Conservation (phyloP, 64 coral and sea anemone species). For the Dendronephthya gigantea region DNA sequence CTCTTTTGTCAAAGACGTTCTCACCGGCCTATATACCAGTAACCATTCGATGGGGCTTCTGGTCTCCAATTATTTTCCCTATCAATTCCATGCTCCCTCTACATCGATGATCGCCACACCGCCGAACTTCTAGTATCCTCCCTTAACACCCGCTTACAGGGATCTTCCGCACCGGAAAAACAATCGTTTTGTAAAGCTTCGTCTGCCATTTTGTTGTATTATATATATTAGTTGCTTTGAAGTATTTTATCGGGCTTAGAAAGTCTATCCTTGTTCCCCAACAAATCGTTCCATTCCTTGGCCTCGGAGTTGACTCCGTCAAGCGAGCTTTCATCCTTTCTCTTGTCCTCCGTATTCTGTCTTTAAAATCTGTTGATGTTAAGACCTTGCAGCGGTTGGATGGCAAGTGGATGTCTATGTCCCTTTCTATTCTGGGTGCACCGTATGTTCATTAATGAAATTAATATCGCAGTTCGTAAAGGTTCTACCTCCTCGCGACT, state of each 20-base stretch:
- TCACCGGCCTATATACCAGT: too few species aligned
- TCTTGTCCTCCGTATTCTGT: too few species aligned
- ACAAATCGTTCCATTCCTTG: neutral
- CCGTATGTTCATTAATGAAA: neutral
- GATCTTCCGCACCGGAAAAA: neutral
- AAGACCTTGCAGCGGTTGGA: neutral
- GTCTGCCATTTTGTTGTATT: neutral
- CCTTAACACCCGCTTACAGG: neutral
- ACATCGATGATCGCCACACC: neutral
- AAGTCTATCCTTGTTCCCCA: conserved; percentile 15
- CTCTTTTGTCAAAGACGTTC: too few species aligned
- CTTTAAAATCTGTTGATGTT: conserved; percentile 9
- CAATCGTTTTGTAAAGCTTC: too few species aligned
- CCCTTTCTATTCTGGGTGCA: neutral
- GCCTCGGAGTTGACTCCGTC: neutral
- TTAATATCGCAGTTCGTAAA: neutral
- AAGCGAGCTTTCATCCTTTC: too few species aligned
- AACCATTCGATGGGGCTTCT: neutral
- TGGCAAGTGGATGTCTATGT: conserved; percentile 26
- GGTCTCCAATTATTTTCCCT: neutral
- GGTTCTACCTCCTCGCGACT: neutral
- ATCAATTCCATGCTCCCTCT: neutral
- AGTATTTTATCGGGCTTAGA: conserved; percentile 13
- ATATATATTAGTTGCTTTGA: neutral
- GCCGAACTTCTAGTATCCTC: neutral